phyloP scores from a whole-genome alignment of 2,113 vertebrate genomes.

The Spilogale gracilis region DNA sequence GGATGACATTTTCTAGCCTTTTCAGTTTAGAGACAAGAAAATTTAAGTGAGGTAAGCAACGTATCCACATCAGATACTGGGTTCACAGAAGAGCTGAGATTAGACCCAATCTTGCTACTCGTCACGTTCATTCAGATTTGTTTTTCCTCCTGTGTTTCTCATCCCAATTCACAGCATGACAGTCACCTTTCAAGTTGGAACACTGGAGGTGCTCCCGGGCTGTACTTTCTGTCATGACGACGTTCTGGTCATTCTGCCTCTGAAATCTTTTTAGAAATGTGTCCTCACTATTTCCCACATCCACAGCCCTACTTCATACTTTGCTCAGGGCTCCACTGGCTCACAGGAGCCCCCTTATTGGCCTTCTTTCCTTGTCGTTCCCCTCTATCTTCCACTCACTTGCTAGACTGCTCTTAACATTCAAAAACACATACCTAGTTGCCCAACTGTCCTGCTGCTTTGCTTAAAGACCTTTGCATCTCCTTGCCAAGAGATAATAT shows the following conservation, averaged over 20 bases:
- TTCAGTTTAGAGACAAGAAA: slow-evolving; percentile 18
- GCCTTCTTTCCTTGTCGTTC: background rate
- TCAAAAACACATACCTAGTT: background rate
- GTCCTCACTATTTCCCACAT: background rate
- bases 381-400: background rate
- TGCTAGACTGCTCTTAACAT: background rate
- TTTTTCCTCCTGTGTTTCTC: background rate
- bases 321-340: background rate
- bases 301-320: background rate
- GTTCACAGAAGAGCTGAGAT: background rate
- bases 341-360: background rate
- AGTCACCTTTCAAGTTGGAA: background rate
- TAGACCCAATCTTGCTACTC: background rate
- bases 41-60: background rate
- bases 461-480: background rate
- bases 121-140: background rate
- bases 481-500: background rate
- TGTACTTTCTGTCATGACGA: background rate
- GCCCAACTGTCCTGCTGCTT: background rate
- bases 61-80: background rate
- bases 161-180: background rate
- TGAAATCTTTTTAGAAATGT: background rate
- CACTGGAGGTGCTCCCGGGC: background rate
- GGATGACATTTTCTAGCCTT: background rate
- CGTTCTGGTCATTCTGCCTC: background rate